A percentile compares a stretch with the other conserved stretches of the same genome.
Evolutionary conservation across 2,797 vertebrate species (phyloP).

Genomic region (Enteromius thamalakanensis): DNA sequence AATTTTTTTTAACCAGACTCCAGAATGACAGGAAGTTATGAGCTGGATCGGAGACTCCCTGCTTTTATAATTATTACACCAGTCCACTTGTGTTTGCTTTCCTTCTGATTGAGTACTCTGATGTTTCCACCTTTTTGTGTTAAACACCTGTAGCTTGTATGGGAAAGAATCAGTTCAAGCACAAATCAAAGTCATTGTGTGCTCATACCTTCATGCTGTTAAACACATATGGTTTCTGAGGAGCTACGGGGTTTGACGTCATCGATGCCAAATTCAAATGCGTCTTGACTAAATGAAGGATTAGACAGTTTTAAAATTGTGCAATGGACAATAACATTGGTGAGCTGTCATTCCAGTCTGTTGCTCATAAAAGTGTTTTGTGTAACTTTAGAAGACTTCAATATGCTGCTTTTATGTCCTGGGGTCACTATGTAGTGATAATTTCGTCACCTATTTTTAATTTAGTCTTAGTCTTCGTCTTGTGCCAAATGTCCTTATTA

Average conservation of each 20-base stretch:
- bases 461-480: too few species aligned
- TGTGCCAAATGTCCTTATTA: too few species aligned
- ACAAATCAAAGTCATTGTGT: not conserved
- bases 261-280: not conserved
- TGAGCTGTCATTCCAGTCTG: not conserved
- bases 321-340: not conserved
- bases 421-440: too few species aligned
- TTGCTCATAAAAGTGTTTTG: not conserved
- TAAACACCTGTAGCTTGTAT: not conserved
- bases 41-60: not conserved
- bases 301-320: not conserved
- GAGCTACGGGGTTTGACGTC: not conserved
- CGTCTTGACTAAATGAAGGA: not conserved
- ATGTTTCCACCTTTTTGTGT: constrained; percentile 9
- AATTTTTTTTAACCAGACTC: not conserved
- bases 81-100: not conserved
- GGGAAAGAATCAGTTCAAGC: not conserved
- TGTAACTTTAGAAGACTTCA: not conserved
- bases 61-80: not conserved
- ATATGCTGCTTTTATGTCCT: not conserved
- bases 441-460: too few species aligned
- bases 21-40: not conserved
- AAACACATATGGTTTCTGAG: not conserved
- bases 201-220: not conserved
- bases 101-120: not conserved